Conservation (phyloP, 2,113 vertebrate species). For the Cisticola juncidis region DNA sequence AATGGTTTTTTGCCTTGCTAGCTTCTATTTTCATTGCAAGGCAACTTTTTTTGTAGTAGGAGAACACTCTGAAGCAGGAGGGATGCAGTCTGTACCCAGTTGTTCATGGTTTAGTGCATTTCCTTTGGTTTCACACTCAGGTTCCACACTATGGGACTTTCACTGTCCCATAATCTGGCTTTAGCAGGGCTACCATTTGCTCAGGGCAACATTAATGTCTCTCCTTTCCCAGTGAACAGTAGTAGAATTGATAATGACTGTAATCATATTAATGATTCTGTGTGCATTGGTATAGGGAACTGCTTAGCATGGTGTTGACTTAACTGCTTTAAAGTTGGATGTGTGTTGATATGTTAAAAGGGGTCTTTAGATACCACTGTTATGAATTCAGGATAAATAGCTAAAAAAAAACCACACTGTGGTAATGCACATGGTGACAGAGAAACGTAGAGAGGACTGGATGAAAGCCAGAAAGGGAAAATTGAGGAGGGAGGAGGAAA, state of each 20-base stretch:
- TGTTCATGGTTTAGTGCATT: neutral
- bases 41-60: neutral
- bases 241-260: neutral
- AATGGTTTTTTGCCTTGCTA: neutral
- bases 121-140: neutral
- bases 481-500: neutral
- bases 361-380: neutral
- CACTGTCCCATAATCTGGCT: neutral
- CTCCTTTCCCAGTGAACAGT: neutral
- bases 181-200: neutral
- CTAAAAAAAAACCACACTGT: neutral
- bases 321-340: neutral
- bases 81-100: neutral
- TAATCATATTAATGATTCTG: neutral
- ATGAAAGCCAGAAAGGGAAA: neutral
- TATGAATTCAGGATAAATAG: neutral
- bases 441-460: neutral
- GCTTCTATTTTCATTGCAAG: neutral
- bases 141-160: neutral
- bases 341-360: neutral
- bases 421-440: neutral
- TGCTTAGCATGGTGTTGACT: neutral
- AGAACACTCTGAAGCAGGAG: neutral
- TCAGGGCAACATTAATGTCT: neutral
- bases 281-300: neutral